These are phyloP conservation scores for Acromyrmex charruanus DNA, from an alignment of 1,140 invertebrate species.

Conservation along the genomic window DNA sequence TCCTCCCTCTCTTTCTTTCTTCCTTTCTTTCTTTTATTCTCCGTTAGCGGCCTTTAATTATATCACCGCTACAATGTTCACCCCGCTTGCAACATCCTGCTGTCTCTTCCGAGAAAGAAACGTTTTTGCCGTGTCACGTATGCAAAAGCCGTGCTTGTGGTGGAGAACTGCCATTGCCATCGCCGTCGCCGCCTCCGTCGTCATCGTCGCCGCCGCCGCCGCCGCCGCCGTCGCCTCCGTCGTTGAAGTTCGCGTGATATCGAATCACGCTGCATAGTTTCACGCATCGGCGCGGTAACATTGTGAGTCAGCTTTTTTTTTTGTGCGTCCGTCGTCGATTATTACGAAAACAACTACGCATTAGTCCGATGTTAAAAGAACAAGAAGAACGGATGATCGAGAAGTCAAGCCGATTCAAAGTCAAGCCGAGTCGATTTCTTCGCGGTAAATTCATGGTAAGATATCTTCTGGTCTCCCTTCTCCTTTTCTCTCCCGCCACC, in stretches of 20 bases:
- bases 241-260: conserved; percentile 41
- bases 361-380: neutral
- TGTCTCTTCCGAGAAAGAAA: conserved; percentile 28
- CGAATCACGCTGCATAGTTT: conserved; percentile 46
- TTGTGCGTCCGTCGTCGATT: neutral
- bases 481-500: neutral
- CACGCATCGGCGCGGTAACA: conserved; percentile 34
- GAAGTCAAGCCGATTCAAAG: neutral
- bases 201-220: neutral
- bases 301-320: conserved; percentile 14
- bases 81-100: neutral
- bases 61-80: conserved; percentile 28
- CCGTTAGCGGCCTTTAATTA: conserved; percentile 53
- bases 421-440: neutral
- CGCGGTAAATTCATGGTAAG: conserved; percentile 15
- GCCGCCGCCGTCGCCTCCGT: neutral
- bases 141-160: neutral
- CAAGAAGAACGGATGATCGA: neutral
- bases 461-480: neutral
- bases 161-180: neutral
- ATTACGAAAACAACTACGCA: neutral
- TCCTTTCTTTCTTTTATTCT: neutral
- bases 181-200: neutral
- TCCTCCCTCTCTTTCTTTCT: too few relatives aligned
- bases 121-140: neutral